Conservation (phyloP, 2,113 vertebrate genomes). For the Deroptyus accipitrinus region DNA sequence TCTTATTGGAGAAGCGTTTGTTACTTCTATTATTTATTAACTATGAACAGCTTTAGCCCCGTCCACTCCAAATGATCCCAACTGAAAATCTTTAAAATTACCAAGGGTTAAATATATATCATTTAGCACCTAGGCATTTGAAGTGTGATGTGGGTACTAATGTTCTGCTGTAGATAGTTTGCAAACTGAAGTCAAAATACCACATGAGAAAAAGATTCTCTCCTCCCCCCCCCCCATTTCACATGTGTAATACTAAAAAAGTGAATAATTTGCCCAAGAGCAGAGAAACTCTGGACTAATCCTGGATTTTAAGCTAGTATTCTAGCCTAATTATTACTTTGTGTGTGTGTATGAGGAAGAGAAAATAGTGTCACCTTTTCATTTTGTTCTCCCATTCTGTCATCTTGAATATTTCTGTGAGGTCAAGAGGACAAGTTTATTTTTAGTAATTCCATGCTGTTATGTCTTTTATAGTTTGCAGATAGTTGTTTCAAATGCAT, state of each 20-base stretch:
- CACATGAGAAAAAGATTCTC: not conserved
- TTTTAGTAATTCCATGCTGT: not conserved
- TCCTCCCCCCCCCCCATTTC: not conserved
- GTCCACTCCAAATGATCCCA: not conserved
- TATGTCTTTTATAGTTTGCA: not conserved
- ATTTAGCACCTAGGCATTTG: not conserved
- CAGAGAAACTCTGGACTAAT: not conserved
- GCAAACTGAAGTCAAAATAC: not conserved
- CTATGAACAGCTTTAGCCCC: not conserved
- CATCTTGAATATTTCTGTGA: not conserved
- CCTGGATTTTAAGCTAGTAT: not conserved
- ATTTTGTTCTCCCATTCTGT: not conserved
- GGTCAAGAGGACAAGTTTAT: not conserved
- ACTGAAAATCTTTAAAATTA: not conserved
- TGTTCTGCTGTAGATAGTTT: not conserved
- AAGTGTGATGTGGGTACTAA: not conserved
- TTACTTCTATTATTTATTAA: not conserved
- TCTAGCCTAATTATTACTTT: not conserved
- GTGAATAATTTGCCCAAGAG: not conserved
- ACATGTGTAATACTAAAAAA: not conserved
- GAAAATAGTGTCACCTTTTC: not conserved
- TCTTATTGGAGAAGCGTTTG: not conserved
- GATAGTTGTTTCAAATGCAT: not conserved
- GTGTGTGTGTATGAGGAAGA: not conserved
- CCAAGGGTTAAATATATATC: not conserved